Evolutionary conservation across 2,888 invertebrate species (phyloP).

Genomic region (Sarcophaga subvicina): DNA sequence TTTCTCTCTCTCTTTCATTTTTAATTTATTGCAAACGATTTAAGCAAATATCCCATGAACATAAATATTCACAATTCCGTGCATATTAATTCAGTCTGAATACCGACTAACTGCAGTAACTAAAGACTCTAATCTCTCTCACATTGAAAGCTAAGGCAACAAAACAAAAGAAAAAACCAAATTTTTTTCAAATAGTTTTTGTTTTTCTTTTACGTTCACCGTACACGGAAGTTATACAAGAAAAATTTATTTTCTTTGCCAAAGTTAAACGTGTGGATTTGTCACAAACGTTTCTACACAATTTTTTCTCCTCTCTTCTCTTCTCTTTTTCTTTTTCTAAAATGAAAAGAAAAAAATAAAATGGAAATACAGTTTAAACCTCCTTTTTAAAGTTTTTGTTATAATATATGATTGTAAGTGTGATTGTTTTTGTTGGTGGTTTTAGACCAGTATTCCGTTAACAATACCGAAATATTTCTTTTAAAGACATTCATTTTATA

Average conservation of each 20-base stretch:
- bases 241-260: constrained; percentile 15
- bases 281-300: constrained; percentile 35
- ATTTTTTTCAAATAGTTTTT: too few species aligned
- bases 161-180: neutral
- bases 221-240: neutral
- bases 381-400: too few species aligned
- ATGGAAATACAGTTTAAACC: too few species aligned
- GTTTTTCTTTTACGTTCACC: neutral
- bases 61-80: too few species aligned
- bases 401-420: too few species aligned
- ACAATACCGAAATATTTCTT: constrained; percentile 27
- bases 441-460: constrained; percentile 30
- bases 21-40: too few species aligned
- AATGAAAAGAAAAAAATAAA: too few species aligned
- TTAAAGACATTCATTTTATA: too few species aligned
- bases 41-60: too few species aligned
- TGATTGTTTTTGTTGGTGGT: constrained; percentile 12
- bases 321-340: constrained; percentile 3
- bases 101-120: neutral
- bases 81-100: constrained; percentile 1
- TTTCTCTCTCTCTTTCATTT: too few species aligned
- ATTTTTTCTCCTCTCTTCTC: constrained; percentile 3
- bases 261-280: constrained; percentile 56
- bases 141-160: too few species aligned
- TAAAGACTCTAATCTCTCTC: constrained; percentile 7